Evolutionary conservation across 2,797 vertebrate species (phyloP).

Genomic region (Myotis daubentonii): DNA sequence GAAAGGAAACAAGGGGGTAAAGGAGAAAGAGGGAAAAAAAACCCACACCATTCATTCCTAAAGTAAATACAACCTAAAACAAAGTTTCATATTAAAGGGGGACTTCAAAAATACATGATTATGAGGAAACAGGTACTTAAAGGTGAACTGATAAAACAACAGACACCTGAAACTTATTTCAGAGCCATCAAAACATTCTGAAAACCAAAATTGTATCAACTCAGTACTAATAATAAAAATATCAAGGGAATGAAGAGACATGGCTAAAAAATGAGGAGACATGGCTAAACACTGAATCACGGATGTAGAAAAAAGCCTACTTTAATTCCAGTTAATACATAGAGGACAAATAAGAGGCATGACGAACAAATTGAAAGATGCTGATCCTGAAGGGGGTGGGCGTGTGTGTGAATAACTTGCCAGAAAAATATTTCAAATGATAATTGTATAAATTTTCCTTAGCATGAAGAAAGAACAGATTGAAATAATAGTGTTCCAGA

Average conservation of each 20-base stretch:
- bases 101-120: not conserved
- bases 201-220: not conserved
- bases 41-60: not conserved
- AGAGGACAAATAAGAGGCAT: not conserved
- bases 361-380: not conserved
- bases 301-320: not conserved
- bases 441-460: not conserved
- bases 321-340: not conserved
- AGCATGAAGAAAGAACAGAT: not conserved
- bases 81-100: not conserved
- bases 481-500: conserved; percentile 23
- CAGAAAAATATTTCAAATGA: conserved; percentile 33
- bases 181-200: not conserved
- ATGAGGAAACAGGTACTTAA: not conserved
- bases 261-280: not conserved
- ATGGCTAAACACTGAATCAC: not conserved
- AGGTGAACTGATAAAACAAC: not conserved
- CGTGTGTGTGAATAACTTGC: not conserved
- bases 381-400: not conserved
- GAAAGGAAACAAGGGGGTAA: not conserved
- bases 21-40: not conserved
- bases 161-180: not conserved
- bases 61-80: not conserved
- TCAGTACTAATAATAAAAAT: not conserved
- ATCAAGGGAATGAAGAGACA: not conserved